phyloP scores from a whole-genome alignment of 2,113 vertebrate genomes.

The Cryptoleucopteryx plumbea region DNA sequence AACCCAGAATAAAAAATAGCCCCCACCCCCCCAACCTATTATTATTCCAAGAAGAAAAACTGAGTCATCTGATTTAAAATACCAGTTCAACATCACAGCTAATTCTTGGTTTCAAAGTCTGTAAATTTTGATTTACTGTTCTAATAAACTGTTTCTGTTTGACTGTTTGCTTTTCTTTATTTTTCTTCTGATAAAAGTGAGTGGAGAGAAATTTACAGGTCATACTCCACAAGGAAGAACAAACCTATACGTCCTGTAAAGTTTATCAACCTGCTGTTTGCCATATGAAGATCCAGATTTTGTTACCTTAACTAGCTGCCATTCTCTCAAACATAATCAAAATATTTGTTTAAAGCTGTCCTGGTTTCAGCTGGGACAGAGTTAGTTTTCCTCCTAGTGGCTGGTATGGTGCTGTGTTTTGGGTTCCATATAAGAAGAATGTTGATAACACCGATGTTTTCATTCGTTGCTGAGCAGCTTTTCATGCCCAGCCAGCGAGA shows the following conservation, averaged over 20 bases:
- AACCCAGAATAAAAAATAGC: not conserved
- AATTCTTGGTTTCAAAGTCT: not conserved
- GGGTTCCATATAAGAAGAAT: too few species aligned
- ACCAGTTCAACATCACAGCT: not conserved
- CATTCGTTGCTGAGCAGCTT: too few species aligned
- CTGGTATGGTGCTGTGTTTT: too few species aligned
- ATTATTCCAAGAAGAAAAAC: not conserved
- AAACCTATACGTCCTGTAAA: not conserved
- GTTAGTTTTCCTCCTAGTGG: too few species aligned
- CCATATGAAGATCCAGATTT: not conserved
- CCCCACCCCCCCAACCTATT: accelerated
- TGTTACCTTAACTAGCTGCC: not conserved
- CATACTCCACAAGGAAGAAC: not conserved
- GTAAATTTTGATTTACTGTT: not conserved
- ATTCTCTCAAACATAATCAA: not conserved
- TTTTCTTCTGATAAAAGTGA: not conserved
- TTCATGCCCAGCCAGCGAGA: too few species aligned
- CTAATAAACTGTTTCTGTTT: not conserved
- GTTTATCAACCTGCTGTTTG: not conserved
- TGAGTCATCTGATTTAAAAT: not conserved
- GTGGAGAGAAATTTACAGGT: not conserved
- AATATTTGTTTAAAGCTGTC: not conserved
- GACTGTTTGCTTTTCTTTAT: not conserved
- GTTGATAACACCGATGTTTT: too few species aligned
- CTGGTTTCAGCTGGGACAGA: too few species aligned